phyloP scores from a whole-genome alignment of 2,797 vertebrate genomes.

The Meriones psammophilus region DNA sequence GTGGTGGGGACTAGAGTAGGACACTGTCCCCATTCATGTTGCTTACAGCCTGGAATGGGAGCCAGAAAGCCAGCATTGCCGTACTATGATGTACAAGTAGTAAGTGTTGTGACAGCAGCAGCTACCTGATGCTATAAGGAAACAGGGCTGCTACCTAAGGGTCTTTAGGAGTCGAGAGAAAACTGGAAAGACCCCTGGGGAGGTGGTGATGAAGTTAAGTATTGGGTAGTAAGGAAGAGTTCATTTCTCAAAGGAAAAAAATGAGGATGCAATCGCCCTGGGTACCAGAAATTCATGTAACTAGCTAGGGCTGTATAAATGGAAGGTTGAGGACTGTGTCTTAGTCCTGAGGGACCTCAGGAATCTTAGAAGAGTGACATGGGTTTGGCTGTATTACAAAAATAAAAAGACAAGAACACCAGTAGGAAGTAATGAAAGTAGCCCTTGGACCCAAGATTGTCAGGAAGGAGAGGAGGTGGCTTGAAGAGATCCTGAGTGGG shows the following conservation, averaged over 20 bases:
- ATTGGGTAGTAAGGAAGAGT: neutral
- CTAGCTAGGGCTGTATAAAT: neutral
- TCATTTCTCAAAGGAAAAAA: constrained; percentile 6
- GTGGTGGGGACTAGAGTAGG: neutral
- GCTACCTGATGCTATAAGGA: neutral
- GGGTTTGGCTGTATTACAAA: neutral
- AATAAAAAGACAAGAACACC: neutral
- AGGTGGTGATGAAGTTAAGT: neutral
- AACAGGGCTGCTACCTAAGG: neutral
- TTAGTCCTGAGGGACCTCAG: neutral
- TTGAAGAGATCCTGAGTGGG: neutral
- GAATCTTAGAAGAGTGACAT: constrained; percentile 5
- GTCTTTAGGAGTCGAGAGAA: neutral
- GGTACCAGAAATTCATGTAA: neutral
- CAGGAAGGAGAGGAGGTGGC: neutral
- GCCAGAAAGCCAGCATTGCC: neutral
- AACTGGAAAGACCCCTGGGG: neutral
- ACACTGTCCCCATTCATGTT: neutral
- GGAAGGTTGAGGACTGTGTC: neutral
- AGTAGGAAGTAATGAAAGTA: neutral
- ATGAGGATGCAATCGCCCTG: neutral
- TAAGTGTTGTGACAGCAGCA: neutral
- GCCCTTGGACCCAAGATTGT: neutral
- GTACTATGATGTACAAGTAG: neutral
- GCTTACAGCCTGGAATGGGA: neutral